Evolutionary conservation across 2,797 vertebrate genomes (phyloP).

Genomic region (Myoxocephalus aenaeus): DNA sequence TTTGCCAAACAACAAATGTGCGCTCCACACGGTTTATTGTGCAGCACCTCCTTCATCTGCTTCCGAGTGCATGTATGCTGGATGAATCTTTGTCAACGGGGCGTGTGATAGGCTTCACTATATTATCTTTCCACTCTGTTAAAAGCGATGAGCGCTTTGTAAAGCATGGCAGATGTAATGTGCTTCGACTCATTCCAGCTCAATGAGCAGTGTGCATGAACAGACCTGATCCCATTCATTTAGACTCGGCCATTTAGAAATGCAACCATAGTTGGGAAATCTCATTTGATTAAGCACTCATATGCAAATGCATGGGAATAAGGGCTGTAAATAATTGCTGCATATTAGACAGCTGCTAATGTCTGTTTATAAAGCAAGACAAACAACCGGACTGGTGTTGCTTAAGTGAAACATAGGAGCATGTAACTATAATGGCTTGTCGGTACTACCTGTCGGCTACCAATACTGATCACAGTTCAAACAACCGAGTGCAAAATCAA

Average conservation of each 20-base stretch:
- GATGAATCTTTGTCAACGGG: constrained; percentile 74
- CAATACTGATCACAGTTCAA: background rate
- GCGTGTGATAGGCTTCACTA: constrained; percentile 74
- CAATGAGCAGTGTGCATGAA: constrained; percentile 59
- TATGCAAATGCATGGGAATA: constrained; percentile 64
- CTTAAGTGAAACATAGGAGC: background rate
- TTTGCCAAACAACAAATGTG: constrained; percentile 58
- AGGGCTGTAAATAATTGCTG: constrained; percentile 42
- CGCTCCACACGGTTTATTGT: constrained; percentile 38
- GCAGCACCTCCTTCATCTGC: constrained; percentile 45
- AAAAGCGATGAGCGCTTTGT: constrained; percentile 56
- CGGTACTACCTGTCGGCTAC: background rate
- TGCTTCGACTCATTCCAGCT: constrained; percentile 68
- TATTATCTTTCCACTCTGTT: constrained; percentile 78
- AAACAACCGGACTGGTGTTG: constrained; percentile 27
- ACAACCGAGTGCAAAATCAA: background rate
- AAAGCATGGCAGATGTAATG: constrained; percentile 73
- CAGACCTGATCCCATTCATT: constrained; percentile 59
- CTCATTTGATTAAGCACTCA: constrained; percentile 58
- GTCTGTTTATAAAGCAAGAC: constrained; percentile 47
- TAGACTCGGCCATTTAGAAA: constrained; percentile 55
- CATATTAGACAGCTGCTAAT: constrained; percentile 65
- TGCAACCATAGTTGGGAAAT: constrained; percentile 32
- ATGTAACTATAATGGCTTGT: constrained; percentile 14
- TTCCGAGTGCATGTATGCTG: constrained; percentile 44